These are phyloP conservation scores for Folsomia manolachei DNA, from an alignment of 2,888 invertebrate genomes.

Conservation along the genomic window DNA sequence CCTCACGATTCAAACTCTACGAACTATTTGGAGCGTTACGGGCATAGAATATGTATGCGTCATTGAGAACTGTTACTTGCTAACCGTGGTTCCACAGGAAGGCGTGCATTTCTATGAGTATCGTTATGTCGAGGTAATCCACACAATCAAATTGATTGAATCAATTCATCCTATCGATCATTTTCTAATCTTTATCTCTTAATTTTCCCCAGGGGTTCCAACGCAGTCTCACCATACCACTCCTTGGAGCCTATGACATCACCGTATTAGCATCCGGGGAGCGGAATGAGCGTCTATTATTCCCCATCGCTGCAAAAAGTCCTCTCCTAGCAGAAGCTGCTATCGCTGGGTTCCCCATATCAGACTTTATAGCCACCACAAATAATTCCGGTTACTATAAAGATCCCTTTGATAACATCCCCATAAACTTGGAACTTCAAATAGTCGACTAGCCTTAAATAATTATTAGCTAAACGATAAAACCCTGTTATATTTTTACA, in stretches of 20 bases:
- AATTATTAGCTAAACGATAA: no score
- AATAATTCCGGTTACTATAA: not conserved
- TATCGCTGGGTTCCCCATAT: constrained; percentile 16
- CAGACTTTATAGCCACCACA: not conserved
- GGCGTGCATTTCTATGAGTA: constrained; percentile 43
- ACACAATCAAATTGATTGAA: not conserved
- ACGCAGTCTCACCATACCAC: constrained; percentile 23
- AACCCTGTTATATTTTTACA: no score
- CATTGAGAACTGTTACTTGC: constrained; percentile 27
- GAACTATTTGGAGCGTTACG: constrained; percentile 26
- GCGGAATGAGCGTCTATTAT: constrained; percentile 16
- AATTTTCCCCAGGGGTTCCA: constrained; percentile 36
- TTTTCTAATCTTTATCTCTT: not conserved
- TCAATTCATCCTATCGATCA: not conserved
- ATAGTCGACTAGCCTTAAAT: no score
- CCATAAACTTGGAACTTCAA: no score
- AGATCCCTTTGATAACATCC: not conserved
- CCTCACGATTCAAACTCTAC: constrained; percentile 29
- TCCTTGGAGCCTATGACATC: constrained; percentile 32
- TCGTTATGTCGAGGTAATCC: constrained; percentile 39
- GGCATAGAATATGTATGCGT: constrained; percentile 26
- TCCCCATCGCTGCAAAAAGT: constrained; percentile 33
- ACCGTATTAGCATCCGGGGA: constrained; percentile 7
- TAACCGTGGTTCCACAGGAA: constrained; percentile 29
- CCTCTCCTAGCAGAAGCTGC: constrained; percentile 33